Evolutionary conservation across 2,797 vertebrate genomes (phyloP).

Genomic region (Eutrigla gurnardus): DNA sequence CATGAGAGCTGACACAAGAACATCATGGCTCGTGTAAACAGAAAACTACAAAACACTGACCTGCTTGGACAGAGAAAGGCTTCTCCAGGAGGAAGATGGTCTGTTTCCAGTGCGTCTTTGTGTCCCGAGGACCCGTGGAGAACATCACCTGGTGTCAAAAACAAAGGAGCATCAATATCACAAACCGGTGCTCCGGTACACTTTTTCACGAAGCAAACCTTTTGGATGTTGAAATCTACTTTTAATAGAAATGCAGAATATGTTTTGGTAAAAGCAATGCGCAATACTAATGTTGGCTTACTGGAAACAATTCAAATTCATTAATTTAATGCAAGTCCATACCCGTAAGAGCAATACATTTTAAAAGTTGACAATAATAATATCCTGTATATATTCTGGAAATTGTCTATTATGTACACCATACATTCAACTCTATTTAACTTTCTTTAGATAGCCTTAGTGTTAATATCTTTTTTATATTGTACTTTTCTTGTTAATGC

Average conservation of each 20-base stretch:
- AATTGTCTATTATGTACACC: no score
- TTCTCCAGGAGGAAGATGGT: constrained; percentile 92
- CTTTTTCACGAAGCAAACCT: background rate
- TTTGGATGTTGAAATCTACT: background rate
- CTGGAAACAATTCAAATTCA: no score
- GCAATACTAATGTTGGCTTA: no score
- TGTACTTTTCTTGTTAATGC: no score
- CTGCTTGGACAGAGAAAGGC: constrained; percentile 88
- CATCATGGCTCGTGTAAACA: background rate
- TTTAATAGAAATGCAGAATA: background rate
- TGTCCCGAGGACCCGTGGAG: constrained; percentile 91
- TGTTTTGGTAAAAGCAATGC: background rate
- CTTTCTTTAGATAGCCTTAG: no score
- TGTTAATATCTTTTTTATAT: no score
- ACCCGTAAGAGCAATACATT: background rate
- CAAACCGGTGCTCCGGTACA: background rate
- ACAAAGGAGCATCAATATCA: background rate
- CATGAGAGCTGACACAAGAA: background rate
- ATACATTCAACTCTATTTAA: no score
- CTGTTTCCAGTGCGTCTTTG: constrained; percentile 97
- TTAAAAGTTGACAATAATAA: background rate
- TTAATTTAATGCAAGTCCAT: no score
- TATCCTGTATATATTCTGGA: no score
- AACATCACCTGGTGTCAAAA: constrained; percentile 87
- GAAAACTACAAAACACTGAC: constrained; percentile 71